Evolutionary conservation across 2,113 vertebrate genomes (phyloP), one percentile per base, ranked within the genome.

Genomic region (Isurus oxyrinchus): DNA sequence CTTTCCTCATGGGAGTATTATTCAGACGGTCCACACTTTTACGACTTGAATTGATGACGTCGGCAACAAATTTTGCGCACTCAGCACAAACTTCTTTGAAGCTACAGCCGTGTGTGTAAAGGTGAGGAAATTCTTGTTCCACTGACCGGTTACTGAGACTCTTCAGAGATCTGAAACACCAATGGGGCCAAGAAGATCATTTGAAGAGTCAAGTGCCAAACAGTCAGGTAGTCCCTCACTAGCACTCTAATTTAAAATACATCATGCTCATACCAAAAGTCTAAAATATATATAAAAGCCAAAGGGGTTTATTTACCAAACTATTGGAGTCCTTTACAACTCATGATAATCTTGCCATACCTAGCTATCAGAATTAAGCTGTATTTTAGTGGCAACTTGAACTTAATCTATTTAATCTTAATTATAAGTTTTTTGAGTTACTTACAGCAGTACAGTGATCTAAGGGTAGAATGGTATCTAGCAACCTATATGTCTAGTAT

Each of bases 81-180:
- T 99, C 99, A 0, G 97, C 98, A 96, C 99, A 99, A 96, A 99
- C 96, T 0, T 99, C 99, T 5, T 98, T 98, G 96, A 99, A 98
- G 88, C 98, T 97, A 4, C 98, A 99, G 97, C 99, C 99, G 0
- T 99, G 98, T 0, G 98, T 97, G 0, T 99, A 99, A 96, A 99
- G 98, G 97, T 99, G 99, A 0, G 99, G 99, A 96, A 99, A 99
- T 97, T 99, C 99, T 97, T 98, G 98, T 96, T 99, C 99, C 96
- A 99, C 99, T 0, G 98, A 98, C 96, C 97, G 98, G 96, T 98
- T 98, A 95, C 97, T 98, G 0, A 98, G 97, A 61, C 98, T 98
- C 27, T 98, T 98, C 96, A 99, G 97, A 0, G 99, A 98, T 97
- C 99, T 99, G 97, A 0, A 63, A 96, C 2, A 49, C 44, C 11